Evolutionary conservation across 2,888 invertebrate species (phyloP), one percentile per base, ranked within the genome.

Genomic region (Nymphalis urticae): DNA sequence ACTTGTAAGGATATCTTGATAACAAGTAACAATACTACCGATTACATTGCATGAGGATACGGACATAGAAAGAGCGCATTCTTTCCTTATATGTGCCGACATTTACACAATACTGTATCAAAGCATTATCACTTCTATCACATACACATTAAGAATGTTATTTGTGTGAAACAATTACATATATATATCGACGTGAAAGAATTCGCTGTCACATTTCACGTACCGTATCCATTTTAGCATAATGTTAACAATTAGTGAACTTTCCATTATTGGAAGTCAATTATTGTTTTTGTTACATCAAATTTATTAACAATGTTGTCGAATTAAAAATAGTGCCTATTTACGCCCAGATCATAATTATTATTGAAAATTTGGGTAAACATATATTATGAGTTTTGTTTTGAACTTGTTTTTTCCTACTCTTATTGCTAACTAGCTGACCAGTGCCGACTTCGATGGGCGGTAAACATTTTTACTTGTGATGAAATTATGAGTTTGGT

Each of bases 211-310:
- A 58, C 71, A 69, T 58, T 66, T 71, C 66, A 61, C 65, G 59
- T 66, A 47, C 60, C 48, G 58, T 48, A 54, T 68, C 63, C 72
- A 70, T 72, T 68, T 68, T 68, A 72, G 73, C 73, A 73, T 72
- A 72, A 73, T 70, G 70, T 70, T 66, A 56, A 50, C 62, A 69
- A 73, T 73, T 72, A 72, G 62, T 63, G 64, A 65, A 66, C 73
- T 73, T 73, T 73, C 72, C 72, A 68, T 60, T 72, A 67, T 58
- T 66, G 68, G 68, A 51, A 67, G 64, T 65, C 27, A 21, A 65
- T 65, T n/a, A 51, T 24, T n/a, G 58, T 36, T 42, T 42, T 4
- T 58, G 36, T n/a, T 36, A 54, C 13, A 3, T 32, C 54, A 13
- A 54, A 24, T 10, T 51, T 51, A 10, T 54, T 53, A 2, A 10